Evolutionary conservation across 2,113 vertebrate species (phyloP).

Genomic region (Crypturellus undulatus): DNA sequence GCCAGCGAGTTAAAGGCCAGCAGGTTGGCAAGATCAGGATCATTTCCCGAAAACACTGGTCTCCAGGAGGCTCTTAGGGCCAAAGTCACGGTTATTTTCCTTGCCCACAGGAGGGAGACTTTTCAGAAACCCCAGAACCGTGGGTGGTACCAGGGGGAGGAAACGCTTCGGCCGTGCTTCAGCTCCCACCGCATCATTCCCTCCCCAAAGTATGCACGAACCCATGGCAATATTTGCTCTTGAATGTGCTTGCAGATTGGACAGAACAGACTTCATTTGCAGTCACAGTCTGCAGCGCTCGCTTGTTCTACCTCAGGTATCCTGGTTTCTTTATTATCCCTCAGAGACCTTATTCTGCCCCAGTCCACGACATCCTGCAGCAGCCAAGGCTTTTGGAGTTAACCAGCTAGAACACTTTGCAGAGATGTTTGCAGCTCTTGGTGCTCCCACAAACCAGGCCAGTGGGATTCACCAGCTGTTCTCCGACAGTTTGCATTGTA

Average conservation of each 20-base stretch:
- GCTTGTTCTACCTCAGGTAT: background rate
- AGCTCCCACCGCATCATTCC: background rate
- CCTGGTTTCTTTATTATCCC: background rate
- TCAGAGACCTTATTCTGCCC: background rate
- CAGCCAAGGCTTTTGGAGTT: background rate
- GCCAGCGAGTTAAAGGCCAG: background rate
- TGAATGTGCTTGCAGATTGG: background rate
- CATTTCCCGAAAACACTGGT: background rate
- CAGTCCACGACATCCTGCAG: background rate
- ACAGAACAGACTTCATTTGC: background rate
- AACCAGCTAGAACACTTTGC: background rate
- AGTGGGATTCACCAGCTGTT: background rate
- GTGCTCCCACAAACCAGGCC: background rate
- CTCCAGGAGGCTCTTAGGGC: background rate
- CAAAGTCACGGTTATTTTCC: fast-evolving
- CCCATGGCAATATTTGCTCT: background rate
- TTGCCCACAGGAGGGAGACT: fast-evolving
- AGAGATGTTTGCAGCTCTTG: background rate
- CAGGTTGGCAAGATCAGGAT: background rate
- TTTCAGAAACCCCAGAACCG: background rate
- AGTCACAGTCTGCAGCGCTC: background rate
- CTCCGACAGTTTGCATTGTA: background rate
- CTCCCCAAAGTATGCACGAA: background rate
- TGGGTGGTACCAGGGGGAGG: fast-evolving
- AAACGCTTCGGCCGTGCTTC: fast-evolving